phyloP scores from a whole-genome alignment of 2,888 invertebrate species.

The Andrena haemorrhoa region DNA sequence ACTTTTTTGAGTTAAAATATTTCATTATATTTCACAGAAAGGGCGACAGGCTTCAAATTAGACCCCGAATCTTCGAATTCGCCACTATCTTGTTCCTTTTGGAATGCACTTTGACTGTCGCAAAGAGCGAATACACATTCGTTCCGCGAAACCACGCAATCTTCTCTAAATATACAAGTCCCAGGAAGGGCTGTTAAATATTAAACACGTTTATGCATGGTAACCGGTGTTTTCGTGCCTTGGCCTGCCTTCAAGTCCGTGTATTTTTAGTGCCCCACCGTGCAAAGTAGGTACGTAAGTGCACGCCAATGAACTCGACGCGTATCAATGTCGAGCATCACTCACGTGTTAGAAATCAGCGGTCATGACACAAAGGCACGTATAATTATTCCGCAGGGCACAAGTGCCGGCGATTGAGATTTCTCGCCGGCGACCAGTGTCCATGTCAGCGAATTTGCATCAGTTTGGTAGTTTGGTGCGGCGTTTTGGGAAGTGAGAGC shows the following conservation, averaged over 20 bases:
- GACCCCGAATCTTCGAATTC: too few species aligned
- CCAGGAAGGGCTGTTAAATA: slow-evolving; percentile 16
- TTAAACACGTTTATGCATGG: slow-evolving; percentile 30
- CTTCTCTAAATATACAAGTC: slow-evolving; percentile 7
- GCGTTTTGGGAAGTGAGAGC: too few species aligned
- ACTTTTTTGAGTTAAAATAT: too few species aligned
- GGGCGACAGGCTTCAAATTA: too few species aligned
- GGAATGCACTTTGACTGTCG: too few species aligned
- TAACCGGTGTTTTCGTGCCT: slow-evolving; percentile 16
- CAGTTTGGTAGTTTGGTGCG: too few species aligned
- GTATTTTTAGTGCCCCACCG: slow-evolving; percentile 59
- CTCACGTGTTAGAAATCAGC: slow-evolving; percentile 34
- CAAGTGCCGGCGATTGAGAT: background rate
- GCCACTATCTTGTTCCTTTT: too few species aligned
- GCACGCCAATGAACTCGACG: slow-evolving; percentile 48
- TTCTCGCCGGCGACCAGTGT: too few species aligned
- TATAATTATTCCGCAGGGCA: slow-evolving; percentile 34
- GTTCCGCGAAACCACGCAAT: too few species aligned
- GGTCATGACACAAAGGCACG: slow-evolving; percentile 18
- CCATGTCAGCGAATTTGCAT: too few species aligned
- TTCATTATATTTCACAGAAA: too few species aligned
- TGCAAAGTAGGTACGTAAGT: slow-evolving; percentile 17
- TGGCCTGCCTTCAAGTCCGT: slow-evolving; percentile 25
- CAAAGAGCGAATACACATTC: too few species aligned
- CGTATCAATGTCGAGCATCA: slow-evolving; percentile 61